Percentiles rank a stretch among this genome's conserved stretches.
phyloP scores from a whole-genome alignment of 2,888 invertebrate genomes.

The Coelopa pilipes region DNA sequence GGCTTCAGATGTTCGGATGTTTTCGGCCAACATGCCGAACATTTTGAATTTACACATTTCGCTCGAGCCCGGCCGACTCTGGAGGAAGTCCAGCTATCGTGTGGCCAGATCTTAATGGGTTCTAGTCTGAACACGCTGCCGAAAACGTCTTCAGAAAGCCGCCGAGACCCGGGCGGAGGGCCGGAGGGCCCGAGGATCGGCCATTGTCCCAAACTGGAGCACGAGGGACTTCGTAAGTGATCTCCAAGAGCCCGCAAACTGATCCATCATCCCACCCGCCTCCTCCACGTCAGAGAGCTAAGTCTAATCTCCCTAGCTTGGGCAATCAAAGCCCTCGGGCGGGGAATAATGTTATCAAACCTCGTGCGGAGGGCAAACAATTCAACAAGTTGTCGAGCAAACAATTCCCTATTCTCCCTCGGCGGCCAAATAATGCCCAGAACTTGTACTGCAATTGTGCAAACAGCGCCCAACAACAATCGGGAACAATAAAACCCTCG shows the following conservation, averaged over 20 bases:
- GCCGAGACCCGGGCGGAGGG: not conserved
- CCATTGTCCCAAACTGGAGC: not conserved
- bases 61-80: not conserved
- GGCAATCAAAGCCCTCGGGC: not conserved
- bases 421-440: not conserved
- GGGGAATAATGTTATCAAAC: conserved; percentile 16
- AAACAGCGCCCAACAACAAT: conserved; percentile 29
- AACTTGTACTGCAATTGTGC: conserved; percentile 19
- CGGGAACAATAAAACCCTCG: conserved; percentile 6
- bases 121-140: conserved; percentile 14
- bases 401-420: too few relatives aligned
- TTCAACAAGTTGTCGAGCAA: conserved; percentile 26
- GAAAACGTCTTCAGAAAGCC: not conserved
- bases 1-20: not conserved
- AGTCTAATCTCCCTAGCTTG: not conserved
- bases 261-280: too few relatives aligned
- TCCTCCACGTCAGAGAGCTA: too few relatives aligned
- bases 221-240: not conserved
- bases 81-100: conserved; percentile 10
- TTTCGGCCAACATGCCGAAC: conserved; percentile 20
- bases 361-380: conserved; percentile 8
- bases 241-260: too few relatives aligned
- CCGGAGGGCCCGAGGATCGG: too few relatives aligned
- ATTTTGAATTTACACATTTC: conserved; percentile 24
- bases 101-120: conserved; percentile 33